Percentiles rank a stretch among this genome's conserved stretches.
These are phyloP conservation scores for Cactoblastis cactorum DNA, from an alignment of 2,888 invertebrate species.

Conservation along the genomic window DNA sequence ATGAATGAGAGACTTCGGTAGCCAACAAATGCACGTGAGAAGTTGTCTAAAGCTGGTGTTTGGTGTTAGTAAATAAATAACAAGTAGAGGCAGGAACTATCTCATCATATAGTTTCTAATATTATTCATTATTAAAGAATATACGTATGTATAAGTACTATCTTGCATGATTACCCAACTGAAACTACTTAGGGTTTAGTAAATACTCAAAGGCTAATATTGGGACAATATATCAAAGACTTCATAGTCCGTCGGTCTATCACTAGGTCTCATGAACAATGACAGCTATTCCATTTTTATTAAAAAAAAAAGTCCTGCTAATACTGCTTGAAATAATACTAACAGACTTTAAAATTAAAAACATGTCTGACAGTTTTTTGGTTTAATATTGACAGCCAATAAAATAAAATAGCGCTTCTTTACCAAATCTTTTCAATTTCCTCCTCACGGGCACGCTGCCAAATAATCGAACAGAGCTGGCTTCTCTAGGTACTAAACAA, in stretches of 20 bases:
- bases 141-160: too few species aligned
- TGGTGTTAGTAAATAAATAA: conserved; percentile 29
- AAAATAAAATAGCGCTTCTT: conserved; percentile 27
- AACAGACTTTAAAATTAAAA: too few species aligned
- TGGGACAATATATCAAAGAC: too few species aligned
- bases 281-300: too few species aligned
- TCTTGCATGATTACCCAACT: too few species aligned
- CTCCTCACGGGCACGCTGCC: conserved; percentile 25
- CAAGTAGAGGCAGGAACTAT: conserved; percentile 2
- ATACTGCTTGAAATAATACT: too few species aligned
- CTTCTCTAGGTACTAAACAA: conserved; percentile 21
- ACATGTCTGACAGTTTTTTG: too few species aligned
- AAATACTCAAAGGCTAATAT: too few species aligned
- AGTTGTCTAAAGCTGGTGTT: conserved; percentile 28
- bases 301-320: too few species aligned
- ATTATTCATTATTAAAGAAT: neutral
- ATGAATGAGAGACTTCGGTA: conserved; percentile 34
- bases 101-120: neutral
- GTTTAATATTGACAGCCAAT: conserved; percentile 20
- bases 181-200: neutral
- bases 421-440: conserved; percentile 37
- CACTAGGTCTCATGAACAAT: too few species aligned
- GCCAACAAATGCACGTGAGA: conserved; percentile 32
- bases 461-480: conserved; percentile 20
- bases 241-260: too few species aligned